Evolutionary conservation across 2,113 vertebrate species (phyloP).

Genomic region (Alosa alosa): DNA sequence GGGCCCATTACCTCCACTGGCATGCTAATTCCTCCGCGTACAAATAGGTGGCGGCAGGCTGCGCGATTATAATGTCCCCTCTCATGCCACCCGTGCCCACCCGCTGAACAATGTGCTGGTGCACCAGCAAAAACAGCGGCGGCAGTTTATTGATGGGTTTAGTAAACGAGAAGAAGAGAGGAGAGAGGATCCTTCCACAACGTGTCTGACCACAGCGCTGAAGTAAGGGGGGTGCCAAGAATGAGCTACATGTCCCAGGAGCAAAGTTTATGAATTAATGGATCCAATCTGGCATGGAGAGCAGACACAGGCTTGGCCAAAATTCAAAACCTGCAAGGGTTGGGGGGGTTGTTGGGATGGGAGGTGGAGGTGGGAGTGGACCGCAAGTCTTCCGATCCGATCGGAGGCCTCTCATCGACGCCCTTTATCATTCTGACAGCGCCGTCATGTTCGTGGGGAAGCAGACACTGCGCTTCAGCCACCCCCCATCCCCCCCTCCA

Average conservation of each 20-base stretch:
- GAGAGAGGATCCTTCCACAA: background rate
- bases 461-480: background rate
- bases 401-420: background rate
- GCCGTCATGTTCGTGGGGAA: background rate
- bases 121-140: background rate
- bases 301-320: conserved; percentile 12
- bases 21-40: background rate
- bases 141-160: background rate
- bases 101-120: background rate
- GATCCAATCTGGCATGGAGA: background rate
- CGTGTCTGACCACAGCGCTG: background rate
- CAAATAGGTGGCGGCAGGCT: background rate
- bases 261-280: conserved; percentile 16
- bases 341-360: background rate
- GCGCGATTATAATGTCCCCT: background rate
- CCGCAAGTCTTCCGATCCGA: background rate
- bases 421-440: conserved; percentile 1
- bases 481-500: background rate
- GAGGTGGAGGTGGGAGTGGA: background rate
- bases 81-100: background rate
- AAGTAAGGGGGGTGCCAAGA: background rate
- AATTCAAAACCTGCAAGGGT: background rate
- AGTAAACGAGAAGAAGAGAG: background rate
- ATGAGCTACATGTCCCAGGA: background rate
- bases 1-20: background rate